Percentiles rank a stretch among this genome's conserved stretches.
Conservation (phyloP, 2,797 vertebrate species). For the Pelobates cultripes region DNA sequence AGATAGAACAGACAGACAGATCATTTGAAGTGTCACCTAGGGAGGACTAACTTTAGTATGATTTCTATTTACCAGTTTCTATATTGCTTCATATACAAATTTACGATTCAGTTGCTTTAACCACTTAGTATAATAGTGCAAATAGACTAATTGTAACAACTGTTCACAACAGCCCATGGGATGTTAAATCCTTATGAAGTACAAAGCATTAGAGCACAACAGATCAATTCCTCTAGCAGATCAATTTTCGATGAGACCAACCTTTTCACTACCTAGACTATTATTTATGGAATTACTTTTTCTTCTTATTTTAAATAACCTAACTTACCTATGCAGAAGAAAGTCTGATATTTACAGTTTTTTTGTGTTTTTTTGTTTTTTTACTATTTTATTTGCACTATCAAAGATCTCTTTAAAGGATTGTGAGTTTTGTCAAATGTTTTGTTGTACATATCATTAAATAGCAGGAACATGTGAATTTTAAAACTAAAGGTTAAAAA, state of each 20-base stretch:
- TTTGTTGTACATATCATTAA: neutral
- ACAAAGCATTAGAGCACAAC: slow-evolving; percentile 16
- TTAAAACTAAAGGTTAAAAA: neutral
- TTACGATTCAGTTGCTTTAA: neutral
- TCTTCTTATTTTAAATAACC: slow-evolving; percentile 2
- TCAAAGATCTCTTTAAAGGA: neutral
- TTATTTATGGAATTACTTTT: slow-evolving; percentile 24
- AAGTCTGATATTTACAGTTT: neutral
- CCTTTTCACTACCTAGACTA: neutral
- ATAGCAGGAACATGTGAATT: neutral
- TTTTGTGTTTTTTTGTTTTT: no score
- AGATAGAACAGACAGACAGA: no score
- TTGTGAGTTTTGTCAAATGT: neutral
- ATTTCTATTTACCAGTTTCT: no score
- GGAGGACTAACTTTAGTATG: no score
- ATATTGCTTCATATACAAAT: neutral
- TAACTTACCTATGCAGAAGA: neutral
- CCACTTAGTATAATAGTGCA: neutral
- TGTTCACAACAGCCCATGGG: slow-evolving; percentile 4
- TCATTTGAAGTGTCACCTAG: no score
- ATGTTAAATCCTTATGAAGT: slow-evolving; percentile 2
- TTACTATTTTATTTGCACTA: slow-evolving; percentile 6
- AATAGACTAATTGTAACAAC: slow-evolving; percentile 10
- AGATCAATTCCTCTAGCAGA: slow-evolving; percentile 9
- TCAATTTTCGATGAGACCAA: slow-evolving; percentile 14